Evolutionary conservation across 2,797 vertebrate species (phyloP), one percentile per base, ranked within the genome.

Genomic region (Atherinosoma microstoma): DNA sequence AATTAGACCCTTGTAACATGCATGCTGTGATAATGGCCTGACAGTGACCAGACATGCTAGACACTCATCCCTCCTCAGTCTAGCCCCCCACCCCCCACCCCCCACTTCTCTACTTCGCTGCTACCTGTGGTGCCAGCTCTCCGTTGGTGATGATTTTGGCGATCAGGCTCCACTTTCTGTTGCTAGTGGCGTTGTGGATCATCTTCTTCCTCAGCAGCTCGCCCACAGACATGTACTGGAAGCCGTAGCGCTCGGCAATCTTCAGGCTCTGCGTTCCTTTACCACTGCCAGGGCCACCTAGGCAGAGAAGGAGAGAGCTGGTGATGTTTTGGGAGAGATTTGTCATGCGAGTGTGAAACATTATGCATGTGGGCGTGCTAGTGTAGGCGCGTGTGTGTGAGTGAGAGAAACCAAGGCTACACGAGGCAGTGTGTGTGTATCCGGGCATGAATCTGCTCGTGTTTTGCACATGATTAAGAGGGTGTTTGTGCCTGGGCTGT

Each of bases 61-160:
- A 15, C 2, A 15, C 57, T 67, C 47, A 54, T 69, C 58, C 35
- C 36, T 45, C 42, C 61, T 35, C 63, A 64, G 57, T 38, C 61
- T 18, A 49, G 64, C 36, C 34, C 29, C 61, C 49, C 57, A 45
- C 42, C 20, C n/a, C 16, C 45, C 12, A 1, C 24, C 13, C 53
- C 24, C 13, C 53, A 30, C 12, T 34, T 20, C 36, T 67, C 54
- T 62, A 30, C 66, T 29, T 32, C 57, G 62, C 22, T 10, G 8
- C 68, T 97, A 99, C 98, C 97, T 99, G 98, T 45, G 98, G 98
- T 35, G 98, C 98, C 91, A 99, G 83, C 87, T 99, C 98, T 76
- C 98, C 98, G 2, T 97, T 99, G 84, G 98, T 99, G 91, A 99
- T 99, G 90, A 99, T 99, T 93, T 97, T 98, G 36, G 98, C 98